Conservation (phyloP, 2,888 invertebrate genomes). For the Molorchus minor region DNA sequence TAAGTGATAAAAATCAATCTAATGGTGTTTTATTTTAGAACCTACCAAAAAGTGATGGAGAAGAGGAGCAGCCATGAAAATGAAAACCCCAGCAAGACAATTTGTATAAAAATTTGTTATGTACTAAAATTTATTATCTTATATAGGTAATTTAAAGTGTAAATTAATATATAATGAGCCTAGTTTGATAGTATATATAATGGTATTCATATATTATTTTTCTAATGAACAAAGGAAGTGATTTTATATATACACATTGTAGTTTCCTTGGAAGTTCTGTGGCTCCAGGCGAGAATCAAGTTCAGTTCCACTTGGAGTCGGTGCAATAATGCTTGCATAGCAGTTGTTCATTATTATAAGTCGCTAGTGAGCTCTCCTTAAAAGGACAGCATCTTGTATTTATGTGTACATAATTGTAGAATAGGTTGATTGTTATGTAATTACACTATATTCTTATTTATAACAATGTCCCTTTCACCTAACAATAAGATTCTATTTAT, state of each 20-base stretch:
- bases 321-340: conserved; percentile 58
- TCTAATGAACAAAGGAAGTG: conserved; percentile 46
- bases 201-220: conserved; percentile 48
- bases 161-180: conserved; percentile 42
- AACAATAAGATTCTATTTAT: conserved; percentile 53
- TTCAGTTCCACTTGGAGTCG: conserved; percentile 46
- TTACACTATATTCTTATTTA: conserved; percentile 35
- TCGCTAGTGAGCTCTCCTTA: conserved; percentile 47
- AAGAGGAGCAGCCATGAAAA: conserved; percentile 34
- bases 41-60: conserved; percentile 37
- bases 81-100: conserved; percentile 30
- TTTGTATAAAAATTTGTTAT: conserved; percentile 41
- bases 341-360: conserved; percentile 60
- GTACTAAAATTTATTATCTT: conserved; percentile 37
- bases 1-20: too few relatives aligned
- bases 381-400: conserved; percentile 39
- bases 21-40: conserved; percentile 39
- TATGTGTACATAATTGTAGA: conserved; percentile 46
- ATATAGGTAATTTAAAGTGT: conserved; percentile 39
- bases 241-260: conserved; percentile 41
- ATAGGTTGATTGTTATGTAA: conserved; percentile 40
- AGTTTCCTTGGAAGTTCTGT: conserved; percentile 41
- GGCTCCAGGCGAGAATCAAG: conserved; percentile 31
- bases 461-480: conserved; percentile 47
- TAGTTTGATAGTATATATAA: conserved; percentile 36